These are phyloP conservation scores for Phalacrocorax carbo DNA, from an alignment of 2,113 vertebrate species.

Conservation along the genomic window DNA sequence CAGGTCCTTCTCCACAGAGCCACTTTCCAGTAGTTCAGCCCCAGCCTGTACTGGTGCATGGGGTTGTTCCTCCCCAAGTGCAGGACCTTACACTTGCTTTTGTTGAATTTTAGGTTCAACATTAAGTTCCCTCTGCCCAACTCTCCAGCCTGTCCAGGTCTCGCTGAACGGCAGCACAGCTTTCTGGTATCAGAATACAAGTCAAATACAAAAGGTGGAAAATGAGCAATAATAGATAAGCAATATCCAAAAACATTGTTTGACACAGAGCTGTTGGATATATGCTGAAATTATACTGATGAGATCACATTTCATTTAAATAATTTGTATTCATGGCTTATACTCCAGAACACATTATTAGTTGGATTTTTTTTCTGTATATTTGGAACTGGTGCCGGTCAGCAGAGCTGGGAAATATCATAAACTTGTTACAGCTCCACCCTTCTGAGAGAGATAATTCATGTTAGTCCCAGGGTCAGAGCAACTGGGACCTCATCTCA, in stretches of 20 bases:
- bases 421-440: not conserved
- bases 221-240: not conserved
- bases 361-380: not conserved
- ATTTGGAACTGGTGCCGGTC: not conserved
- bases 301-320: not conserved
- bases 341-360: not conserved
- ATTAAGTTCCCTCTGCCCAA: no score
- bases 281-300: not conserved
- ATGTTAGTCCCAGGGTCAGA: not conserved
- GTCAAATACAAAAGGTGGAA: not conserved
- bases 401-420: not conserved
- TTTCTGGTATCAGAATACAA: not conserved
- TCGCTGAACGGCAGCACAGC: no score
- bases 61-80: no score
- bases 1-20: no score
- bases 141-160: no score
- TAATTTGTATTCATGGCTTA: not conserved
- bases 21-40: no score
- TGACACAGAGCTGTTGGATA: not conserved
- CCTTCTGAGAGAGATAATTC: not conserved
- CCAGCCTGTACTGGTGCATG: no score
- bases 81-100: no score
- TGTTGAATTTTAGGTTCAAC: no score
- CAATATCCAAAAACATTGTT: not conserved
- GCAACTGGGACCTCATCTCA: not conserved